phyloP scores from a whole-genome alignment of 2,797 vertebrate species.

The Fundulus diaphanus region DNA sequence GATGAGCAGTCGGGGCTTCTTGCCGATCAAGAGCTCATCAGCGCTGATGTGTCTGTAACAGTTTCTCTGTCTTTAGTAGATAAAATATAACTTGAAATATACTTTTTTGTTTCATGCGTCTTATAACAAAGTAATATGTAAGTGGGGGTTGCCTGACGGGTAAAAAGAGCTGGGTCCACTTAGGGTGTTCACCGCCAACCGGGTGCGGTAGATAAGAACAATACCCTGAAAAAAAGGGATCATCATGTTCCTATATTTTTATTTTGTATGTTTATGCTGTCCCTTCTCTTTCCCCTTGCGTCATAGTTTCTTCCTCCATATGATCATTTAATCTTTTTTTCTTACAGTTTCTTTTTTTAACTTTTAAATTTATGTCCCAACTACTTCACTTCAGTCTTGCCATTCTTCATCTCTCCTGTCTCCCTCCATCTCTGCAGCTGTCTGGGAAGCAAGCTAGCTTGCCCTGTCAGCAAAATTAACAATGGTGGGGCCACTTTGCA shows the following conservation, averaged over 20 bases:
- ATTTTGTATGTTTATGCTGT: neutral
- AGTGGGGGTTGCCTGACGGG: too few species aligned
- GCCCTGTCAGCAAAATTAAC: constrained; percentile 74
- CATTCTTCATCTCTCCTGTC: constrained; percentile 15
- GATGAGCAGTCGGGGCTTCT: too few species aligned
- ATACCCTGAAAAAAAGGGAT: neutral
- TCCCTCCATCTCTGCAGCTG: constrained; percentile 43
- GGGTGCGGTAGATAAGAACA: too few species aligned
- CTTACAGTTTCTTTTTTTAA: constrained; percentile 21
- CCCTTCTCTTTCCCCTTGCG: neutral
- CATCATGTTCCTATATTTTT: neutral
- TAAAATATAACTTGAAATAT: too few species aligned
- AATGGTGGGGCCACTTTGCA: constrained; percentile 59
- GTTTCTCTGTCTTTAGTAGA: too few species aligned
- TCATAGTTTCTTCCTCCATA: neutral
- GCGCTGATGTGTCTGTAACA: too few species aligned
- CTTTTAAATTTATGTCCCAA: constrained; percentile 23
- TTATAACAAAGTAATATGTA: too few species aligned
- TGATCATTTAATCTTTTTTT: constrained; percentile 29
- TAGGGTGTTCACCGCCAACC: too few species aligned
- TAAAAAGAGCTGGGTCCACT: too few species aligned
- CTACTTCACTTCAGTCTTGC: constrained; percentile 20
- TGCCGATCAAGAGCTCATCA: too few species aligned
- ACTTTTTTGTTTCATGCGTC: too few species aligned
- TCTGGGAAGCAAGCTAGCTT: constrained; percentile 14